These are phyloP conservation scores for Ornithorhynchus anatinus DNA, from an alignment of 2,113 vertebrate species.

Conservation along the genomic window DNA sequence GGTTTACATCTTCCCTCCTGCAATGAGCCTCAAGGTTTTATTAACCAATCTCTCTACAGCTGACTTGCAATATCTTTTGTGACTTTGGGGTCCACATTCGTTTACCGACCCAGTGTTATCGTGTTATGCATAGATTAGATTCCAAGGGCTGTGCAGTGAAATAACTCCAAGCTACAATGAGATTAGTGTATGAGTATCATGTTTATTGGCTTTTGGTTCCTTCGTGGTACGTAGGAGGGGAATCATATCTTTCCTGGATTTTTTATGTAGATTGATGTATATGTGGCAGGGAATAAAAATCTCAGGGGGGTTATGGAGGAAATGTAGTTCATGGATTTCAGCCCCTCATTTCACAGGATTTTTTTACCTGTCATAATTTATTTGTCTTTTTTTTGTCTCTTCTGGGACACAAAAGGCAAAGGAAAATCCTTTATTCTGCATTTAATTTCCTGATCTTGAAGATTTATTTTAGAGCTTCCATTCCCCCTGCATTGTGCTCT, in stretches of 20 bases:
- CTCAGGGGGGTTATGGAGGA: neutral
- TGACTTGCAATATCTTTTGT: slow-evolving; percentile 21
- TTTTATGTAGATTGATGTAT: slow-evolving; percentile 21
- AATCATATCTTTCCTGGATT: neutral
- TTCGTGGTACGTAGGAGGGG: slow-evolving; percentile 25
- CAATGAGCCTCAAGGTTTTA: slow-evolving; percentile 26
- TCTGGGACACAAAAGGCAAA: slow-evolving; percentile 32
- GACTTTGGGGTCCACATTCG: slow-evolving; percentile 36
- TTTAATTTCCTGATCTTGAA: slow-evolving; percentile 5
- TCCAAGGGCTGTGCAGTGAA: slow-evolving; percentile 38
- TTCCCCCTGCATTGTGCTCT: neutral
- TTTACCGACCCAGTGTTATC: slow-evolving; percentile 28
- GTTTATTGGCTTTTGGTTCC: slow-evolving; percentile 4
- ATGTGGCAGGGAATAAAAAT: slow-evolving; percentile 9
- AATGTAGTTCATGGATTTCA: neutral
- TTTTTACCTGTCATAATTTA: slow-evolving; percentile 38
- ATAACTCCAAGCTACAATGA: slow-evolving; percentile 27
- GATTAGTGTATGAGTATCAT: slow-evolving; percentile 12
- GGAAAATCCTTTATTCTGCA: slow-evolving; percentile 42
- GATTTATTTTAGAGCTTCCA: slow-evolving; percentile 37
- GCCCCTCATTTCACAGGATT: neutral
- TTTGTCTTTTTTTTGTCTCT: slow-evolving; percentile 40
- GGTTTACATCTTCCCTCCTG: slow-evolving; percentile 37
- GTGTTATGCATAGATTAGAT: slow-evolving; percentile 23
- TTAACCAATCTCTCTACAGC: slow-evolving; percentile 34